Conservation (phyloP, 2,888 invertebrate genomes). For the Drosophila nr. fundita region DNA sequence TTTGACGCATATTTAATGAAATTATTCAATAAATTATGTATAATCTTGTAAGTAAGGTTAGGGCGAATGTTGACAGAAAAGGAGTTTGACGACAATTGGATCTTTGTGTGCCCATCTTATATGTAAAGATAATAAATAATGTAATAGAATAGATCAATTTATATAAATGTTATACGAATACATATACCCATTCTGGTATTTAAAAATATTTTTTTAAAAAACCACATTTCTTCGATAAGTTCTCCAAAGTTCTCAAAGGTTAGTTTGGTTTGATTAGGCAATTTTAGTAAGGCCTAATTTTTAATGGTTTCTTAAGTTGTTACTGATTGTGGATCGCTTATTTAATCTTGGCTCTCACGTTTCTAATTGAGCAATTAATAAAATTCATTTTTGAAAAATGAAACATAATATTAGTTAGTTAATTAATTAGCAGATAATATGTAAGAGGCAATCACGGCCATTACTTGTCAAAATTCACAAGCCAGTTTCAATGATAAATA, state of each 20-base stretch:
- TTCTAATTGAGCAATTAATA: slow-evolving; percentile 35
- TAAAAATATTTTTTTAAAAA: not conserved
- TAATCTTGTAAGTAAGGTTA: not conserved
- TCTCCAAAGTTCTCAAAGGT: not conserved
- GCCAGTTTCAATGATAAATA: not conserved
- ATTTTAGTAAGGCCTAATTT: not conserved
- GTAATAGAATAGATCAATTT: not conserved
- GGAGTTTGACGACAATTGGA: not conserved
- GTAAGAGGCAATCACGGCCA: not conserved
- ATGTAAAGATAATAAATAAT: not conserved
- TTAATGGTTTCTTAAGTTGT: not conserved
- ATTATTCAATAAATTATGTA: not conserved
- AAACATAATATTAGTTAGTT: not conserved
- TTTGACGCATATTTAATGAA: not conserved
- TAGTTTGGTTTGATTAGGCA: not conserved
- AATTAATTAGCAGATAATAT: slow-evolving; percentile 7
- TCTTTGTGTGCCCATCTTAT: not conserved
- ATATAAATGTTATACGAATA: not conserved
- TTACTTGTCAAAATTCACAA: not conserved
- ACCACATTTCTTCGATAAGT: no score
- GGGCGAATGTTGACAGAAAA: not conserved
- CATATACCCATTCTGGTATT: rapidly evolving
- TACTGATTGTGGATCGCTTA: slow-evolving; percentile 23
- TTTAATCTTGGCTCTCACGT: slow-evolving; percentile 70
- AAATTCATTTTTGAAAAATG: not conserved